Base-by-base conservation (phyloP, 1,140 invertebrate genomes). In the Linepithema humile region DNA sequence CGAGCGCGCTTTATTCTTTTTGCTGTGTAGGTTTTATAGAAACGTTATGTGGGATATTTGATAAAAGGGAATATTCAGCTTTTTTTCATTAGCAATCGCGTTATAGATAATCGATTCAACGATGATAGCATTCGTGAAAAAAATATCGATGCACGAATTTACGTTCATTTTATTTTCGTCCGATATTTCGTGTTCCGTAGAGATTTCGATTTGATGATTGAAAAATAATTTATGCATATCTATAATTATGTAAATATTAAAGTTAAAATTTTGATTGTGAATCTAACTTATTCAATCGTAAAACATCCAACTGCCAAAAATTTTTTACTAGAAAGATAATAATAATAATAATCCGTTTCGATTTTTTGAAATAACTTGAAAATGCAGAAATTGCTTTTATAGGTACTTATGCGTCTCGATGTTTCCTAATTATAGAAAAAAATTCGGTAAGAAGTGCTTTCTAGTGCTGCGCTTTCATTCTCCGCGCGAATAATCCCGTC, bases 401-500 rank as follows among this genome's bases (percentile, higher is more conserved):
- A 32, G 17, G 7, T 32, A 55, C 12, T 26, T 35, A n/a, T 50
- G 6, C 62, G 10, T 55, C 38, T 55, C 75, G 35, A 12, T 70
- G 75, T 80, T 80, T 69, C 35, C 26, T 48, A 80, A 80, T 80
- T 80, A 80, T 55, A 55, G 75, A 53, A 48, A 80, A 80, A 57
- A 80, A 69, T 80, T 69, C 35, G 23, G 23, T 69, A 80, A 80
- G 48, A 80, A 80, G 75, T 23, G 40, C 75, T 70, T 40, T n/a
- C 12, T 69, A 67, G 45, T 48, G 62, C 62, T 69, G 48, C 40
- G 73, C 64, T 57, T 80, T 48, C 75, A 80, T 80, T 80, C 64
- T 80, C 23, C 64, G 75, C 40, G 69, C 78, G 78, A 82, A 69
- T 55, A 84, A 85, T 82, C 78, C 77, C 67, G 59, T 82, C 43